Base-by-base conservation (phyloP, 1,140 invertebrate genomes). In the Chrysoperla carnea region DNA sequence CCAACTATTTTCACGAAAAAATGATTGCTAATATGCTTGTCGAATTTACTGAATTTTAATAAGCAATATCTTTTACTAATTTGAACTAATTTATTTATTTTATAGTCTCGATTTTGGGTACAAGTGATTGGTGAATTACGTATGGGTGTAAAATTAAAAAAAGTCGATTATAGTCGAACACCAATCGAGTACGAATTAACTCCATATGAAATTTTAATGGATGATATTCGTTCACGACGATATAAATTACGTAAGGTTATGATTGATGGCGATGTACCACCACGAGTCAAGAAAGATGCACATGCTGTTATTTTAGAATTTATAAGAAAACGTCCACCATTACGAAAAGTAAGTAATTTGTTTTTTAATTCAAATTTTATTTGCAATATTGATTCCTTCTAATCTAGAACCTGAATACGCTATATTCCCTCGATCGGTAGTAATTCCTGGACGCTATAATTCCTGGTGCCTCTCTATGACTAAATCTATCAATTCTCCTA, bases 201-300 rank as follows among this genome's bases (percentile, higher is more conserved):
- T n/a, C 92, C 92, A 6, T 95, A 94, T 59, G 92, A 96, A 67
- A 93, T 93, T 54, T 69, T 97, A 9, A 91, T 96, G 81, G 88
- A 96, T 54, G 92, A 96, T 57, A 96, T 97, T 49, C 67, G 89
- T 50, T 81, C 83, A 17, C 76, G 84, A 52, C 73, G 83, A 51
- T 95, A 90, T 66, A 85, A 81, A 53, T 64, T 84, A 41, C 73
- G 75, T 51, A 84, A 85, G 63, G 81, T 78, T 45, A 76, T 76
- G 75, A 70, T 87, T 1, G 82, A 90, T 59, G 84, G 83, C 29
- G 75, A 79, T 59, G 78, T 90, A 56, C 84, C 85, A 37, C 78
- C 72, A 15, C 69, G 81, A 58, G 77, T 89, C 17, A 90, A 86
- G 58, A 92, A 92, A 66, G 89, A 95, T 66, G 89, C 91, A 7